These are phyloP conservation scores for Microcaecilia unicolor DNA, from an alignment of 2,797 vertebrate genomes.

Conservation along the genomic window DNA sequence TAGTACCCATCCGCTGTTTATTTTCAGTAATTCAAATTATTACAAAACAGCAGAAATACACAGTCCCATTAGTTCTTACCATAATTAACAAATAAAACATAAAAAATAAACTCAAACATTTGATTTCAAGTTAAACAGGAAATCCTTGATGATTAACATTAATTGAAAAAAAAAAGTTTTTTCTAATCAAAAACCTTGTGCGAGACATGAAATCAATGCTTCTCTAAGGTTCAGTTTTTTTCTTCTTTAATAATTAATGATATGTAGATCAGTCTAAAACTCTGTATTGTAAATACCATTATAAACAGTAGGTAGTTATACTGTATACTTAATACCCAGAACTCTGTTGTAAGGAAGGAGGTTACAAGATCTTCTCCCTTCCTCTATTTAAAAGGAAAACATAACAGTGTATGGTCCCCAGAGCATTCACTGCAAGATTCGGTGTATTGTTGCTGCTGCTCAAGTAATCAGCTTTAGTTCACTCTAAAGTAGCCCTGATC, in stretches of 20 bases:
- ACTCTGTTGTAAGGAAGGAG: slow-evolving; percentile 67
- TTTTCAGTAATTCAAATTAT: slow-evolving; percentile 54
- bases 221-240: slow-evolving; percentile 80
- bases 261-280: slow-evolving; percentile 87
- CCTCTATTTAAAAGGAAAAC: slow-evolving; percentile 74
- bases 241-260: slow-evolving; percentile 85
- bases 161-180: slow-evolving; percentile 67
- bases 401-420: slow-evolving; percentile 75
- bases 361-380: slow-evolving; percentile 72
- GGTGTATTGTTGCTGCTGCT: slow-evolving; percentile 90
- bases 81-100: slow-evolving; percentile 43
- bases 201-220: slow-evolving; percentile 92
- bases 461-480: slow-evolving; percentile 81
- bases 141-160: slow-evolving; percentile 79
- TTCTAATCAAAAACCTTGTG: slow-evolving; percentile 60
- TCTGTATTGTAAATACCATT: slow-evolving; percentile 57
- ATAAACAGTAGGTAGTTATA: slow-evolving; percentile 77
- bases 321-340: slow-evolving; percentile 85
- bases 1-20: slow-evolving; percentile 36
- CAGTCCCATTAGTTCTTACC: slow-evolving; percentile 59
- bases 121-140: slow-evolving; percentile 78
- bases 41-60: slow-evolving; percentile 57
- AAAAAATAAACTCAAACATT: slow-evolving; percentile 44
- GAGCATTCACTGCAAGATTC: slow-evolving; percentile 76
- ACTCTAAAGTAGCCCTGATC: slow-evolving; percentile 80